Evolutionary conservation across 1,140 invertebrate species (phyloP), one percentile per base, ranked within the genome.

Genomic region (Eupeodes corollae): DNA sequence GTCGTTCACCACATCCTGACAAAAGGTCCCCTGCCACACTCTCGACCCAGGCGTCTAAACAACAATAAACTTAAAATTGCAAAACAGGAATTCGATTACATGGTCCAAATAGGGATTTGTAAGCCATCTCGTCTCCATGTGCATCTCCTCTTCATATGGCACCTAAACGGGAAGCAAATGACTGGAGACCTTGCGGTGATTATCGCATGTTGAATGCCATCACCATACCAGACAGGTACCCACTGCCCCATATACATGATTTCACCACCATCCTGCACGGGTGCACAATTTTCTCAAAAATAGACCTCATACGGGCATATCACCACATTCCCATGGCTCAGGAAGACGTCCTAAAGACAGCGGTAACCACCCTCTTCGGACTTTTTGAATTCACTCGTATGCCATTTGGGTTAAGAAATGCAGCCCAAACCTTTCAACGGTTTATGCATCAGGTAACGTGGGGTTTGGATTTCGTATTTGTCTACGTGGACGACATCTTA

Each of bases 401-500:
- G 60, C 51, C 55, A 1, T 70, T 71, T 46, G 66, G 67, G 6
- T 47, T 73, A 2, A 48, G 58, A 1, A 70, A 71, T 32, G 42
- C 42, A 3, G 42, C 34, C 12, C 61, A 70, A 26, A 70, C 66
- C 2, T 78, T 76, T 50, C 70, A 76, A 55, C 47, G 74, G 9
- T 63, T 70, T 16, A 74, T 76, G 50, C 60, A 73, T 51, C 35
- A 59, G 9, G 57, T 75, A 1, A 53, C 74, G 3, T 10, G 56
- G 40, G 70, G 56, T 14, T 48, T 49, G 60, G 68, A 57, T 10
- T 52, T 70, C 11, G 52, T 57, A 12, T 68, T 59, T 44, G 42
- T 42, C 2, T 61, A 51, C 38, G 19, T 52, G 21, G 76, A 79
- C 51, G 77, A 79, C 53, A 67, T 80, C 30, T 56, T 78, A 3